Base-by-base conservation (phyloP, 2,797 vertebrate genomes). In the Eulemur mongoz region DNA sequence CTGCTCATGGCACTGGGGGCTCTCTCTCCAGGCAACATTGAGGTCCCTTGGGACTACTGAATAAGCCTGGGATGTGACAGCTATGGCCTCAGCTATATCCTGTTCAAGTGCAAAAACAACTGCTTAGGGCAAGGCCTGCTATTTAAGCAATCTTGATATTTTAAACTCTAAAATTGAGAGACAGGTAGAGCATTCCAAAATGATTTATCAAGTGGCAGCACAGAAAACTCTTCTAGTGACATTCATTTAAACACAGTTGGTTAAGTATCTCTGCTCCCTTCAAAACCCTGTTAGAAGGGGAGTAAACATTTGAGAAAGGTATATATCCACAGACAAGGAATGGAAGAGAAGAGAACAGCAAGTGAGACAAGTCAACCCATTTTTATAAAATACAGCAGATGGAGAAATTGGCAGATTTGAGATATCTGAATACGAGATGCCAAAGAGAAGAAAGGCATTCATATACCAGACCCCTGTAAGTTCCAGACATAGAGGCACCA, bases 21-120 rank as follows among this genome's bases (percentile, higher is more conserved):
- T 63, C 73, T 35, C 43, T 75, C 76, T 70, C 78, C 5, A 82
- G 69, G 69, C 61, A 73, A 79, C 30, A 45, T 1, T 45, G 57
- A 89, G 40, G 38, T 86, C 82, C 38, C 57, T 38, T 4, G 30
- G 57, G 79, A 45, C 69, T 78, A 73, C 38, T 93, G 79, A 93
- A 75, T 61, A 94, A 85, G 63, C n/a, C n/a, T 32, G 69, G 57
- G 30, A 80, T 11, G 10, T 38, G 73, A 85, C 52, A 73, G 67
- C 54, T 72, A 11, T 35, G 69, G 82, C 69, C 91, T 63, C 61
- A 43, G 79, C 75, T 76, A 75, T 52, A 89, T 52, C 75, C 86
- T 93, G 69, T 54, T 87, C 45, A 59, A 89, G 87, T 30, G 65
- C 45, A 50, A 57, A 89, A 96, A 40, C 40, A 93, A 50, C 57